Conservation (phyloP, 1,140 invertebrate genomes). For the Phthorimaea operculella region DNA sequence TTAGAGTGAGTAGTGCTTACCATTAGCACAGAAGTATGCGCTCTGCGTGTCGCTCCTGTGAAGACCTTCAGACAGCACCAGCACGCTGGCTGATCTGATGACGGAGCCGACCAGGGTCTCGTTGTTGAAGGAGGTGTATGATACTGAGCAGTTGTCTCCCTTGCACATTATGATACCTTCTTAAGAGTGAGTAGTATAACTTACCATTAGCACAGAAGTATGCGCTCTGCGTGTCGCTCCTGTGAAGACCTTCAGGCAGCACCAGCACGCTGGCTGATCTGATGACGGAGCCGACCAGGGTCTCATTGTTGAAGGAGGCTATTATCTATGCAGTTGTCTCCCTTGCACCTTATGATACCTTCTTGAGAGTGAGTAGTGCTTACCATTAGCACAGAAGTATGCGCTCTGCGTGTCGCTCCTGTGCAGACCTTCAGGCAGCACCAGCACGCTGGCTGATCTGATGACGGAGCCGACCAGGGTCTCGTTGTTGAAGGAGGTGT, state of each 20-base stretch:
- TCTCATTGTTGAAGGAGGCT: conserved; percentile 61
- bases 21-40: conserved; percentile 76
- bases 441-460: conserved; percentile 66
- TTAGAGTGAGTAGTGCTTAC: too few relatives aligned
- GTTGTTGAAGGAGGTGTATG: conserved; percentile 65
- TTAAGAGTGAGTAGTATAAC: too few relatives aligned
- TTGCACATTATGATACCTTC: too few relatives aligned
- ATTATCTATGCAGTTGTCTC: too few relatives aligned
- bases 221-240: conserved; percentile 72
- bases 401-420: conserved; percentile 72
- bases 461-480: conserved; percentile 69
- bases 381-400: conserved; percentile 66
- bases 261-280: conserved; percentile 49
- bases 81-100: conserved; percentile 66
- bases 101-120: conserved; percentile 69
- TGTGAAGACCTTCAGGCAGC: conserved; percentile 69
- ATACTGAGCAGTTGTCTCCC: too few relatives aligned
- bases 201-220: too few relatives aligned
- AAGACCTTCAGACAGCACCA: conserved; percentile 70
- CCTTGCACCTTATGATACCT: too few relatives aligned
- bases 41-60: conserved; percentile 71
- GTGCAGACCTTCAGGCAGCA: conserved; percentile 70
- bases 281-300: too few relatives aligned
- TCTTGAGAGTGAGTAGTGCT: too few relatives aligned
- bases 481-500: conserved; percentile 59